Base-by-base conservation (phyloP, 2,797 vertebrate genomes). In the Anguilla marmorata region DNA sequence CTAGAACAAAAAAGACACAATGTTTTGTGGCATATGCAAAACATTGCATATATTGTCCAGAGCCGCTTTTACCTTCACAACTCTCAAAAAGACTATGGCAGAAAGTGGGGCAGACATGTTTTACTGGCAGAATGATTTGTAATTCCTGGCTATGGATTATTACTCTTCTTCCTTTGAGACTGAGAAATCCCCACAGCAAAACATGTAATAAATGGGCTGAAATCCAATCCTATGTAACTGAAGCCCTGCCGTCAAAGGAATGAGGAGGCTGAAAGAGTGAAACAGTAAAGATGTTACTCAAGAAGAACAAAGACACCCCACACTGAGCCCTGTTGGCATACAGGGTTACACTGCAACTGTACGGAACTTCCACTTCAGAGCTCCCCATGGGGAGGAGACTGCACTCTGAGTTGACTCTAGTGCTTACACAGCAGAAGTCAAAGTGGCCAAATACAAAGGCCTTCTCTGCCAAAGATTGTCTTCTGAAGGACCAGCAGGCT, bases 291-390 rank as follows among this genome's bases (percentile, higher is more conserved):
- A 69, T 27, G n/a, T 69, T 27, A 6, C 3, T n/a, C 63, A 69
- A n/a, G 63, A 69, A 66, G 63, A n/a, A 27, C 63, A 69, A 69
- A 69, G 63, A 69, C 27, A n/a, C n/a, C 63, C 63, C 63, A 69
- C 63, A 69, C 9, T 9, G 19, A 27, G 63, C 24, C 63, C n/a
- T 69, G 24, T 69, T 69, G 63, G 63, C 24, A 69, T n/a, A 69
- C 24, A n/a, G 24, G 63, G 63, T 69, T 27, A 27, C 24, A 6
- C 63, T 69, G n/a, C 63, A 19, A 69, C 63, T 69, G 63, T 11
- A n/a, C n/a, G 63, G 24, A 69, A 24, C 24, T 69, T 69, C 63
- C n/a, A 27, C 63, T n/a, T 69, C n/a, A n/a, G 63, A 69, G 63
- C 63, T 69, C 24, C 9, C 63, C n/a, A 27, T n/a, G 63, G 8